phyloP scores from a whole-genome alignment of 2,888 invertebrate species.

The Spodoptera picta region DNA sequence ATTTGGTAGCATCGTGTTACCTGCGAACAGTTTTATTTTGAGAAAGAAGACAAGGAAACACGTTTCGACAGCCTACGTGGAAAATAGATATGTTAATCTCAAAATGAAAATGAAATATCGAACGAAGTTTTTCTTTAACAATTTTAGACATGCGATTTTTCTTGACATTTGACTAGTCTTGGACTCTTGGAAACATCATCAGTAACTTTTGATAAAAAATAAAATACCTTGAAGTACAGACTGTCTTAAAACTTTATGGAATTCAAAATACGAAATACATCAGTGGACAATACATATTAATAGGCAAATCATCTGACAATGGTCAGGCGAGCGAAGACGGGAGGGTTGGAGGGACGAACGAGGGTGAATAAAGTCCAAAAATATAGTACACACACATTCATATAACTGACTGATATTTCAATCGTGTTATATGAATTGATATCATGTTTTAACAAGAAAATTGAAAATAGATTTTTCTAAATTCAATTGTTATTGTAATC shows the following conservation, averaged over 20 bases:
- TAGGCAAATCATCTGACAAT: slow-evolving; percentile 63
- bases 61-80: slow-evolving; percentile 77
- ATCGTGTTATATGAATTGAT: slow-evolving; percentile 7
- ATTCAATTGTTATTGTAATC: no score
- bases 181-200: no score
- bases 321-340: slow-evolving; percentile 58
- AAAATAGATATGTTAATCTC: slow-evolving; percentile 68
- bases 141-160: slow-evolving; percentile 1
- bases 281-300: slow-evolving; percentile 52
- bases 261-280: slow-evolving; percentile 28
- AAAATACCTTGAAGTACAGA: no score
- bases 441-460: slow-evolving; percentile 5
- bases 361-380: slow-evolving; percentile 59
- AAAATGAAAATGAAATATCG: slow-evolving; percentile 62
- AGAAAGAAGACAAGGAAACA: slow-evolving; percentile 74
- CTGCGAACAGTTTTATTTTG: slow-evolving; percentile 85
- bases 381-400: slow-evolving; percentile 32
- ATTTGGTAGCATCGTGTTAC: slow-evolving; percentile 87
- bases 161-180: background rate
- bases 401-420: slow-evolving; percentile 25
- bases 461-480: no score
- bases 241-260: no score
- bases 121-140: slow-evolving; percentile 20
- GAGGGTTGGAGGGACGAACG: slow-evolving; percentile 46
- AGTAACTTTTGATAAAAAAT: background rate